Base-by-base conservation (phyloP, 2,888 invertebrate species). In the Erebia aethiops region DNA sequence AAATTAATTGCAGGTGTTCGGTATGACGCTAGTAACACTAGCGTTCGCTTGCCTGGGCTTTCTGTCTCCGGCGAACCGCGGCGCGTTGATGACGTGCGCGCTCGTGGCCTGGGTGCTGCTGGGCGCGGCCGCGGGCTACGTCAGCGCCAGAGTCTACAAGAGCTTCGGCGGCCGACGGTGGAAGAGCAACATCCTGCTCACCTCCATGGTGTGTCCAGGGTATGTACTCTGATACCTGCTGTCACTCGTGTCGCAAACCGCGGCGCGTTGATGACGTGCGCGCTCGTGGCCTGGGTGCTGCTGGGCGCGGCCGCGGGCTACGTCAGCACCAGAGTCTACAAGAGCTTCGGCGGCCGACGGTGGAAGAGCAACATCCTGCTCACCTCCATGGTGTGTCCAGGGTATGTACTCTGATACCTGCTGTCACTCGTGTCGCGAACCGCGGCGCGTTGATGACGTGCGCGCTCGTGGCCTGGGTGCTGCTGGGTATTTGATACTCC, bases 21-120 rank as follows among this genome's bases (percentile, higher is more conserved):
- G 97, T 83, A 99, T 99, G 99, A 96, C 98, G 0, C 94, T 99
- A 66, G 97, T 99, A 67, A 99, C 99, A 0, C 91, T 99, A 71
- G 98, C 98, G 16, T 99, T 99, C 92, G 99, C 99, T n/a, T 99
- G 99, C 87, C 95, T 99, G 76, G 99, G 99, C 69, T 99, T 99
- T 93, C 94, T 99, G 70, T 99, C 99, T 11, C 99, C 99, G 0
- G 99, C 99, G 5, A 99, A 99, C 92, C 96, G 99, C 81, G 99
- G 99, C 10, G 98, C 99, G 0, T 91, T 99, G 73, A 99, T 99
- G 99, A 99, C 99, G 0, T 99, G 99, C 86, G 97, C 98, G 41
- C 96, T 99, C 94, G 98, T 99, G 1, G 95, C 99, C 74, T 99
- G 98, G 93, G 99, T 99, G n/a, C 95, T 99, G 76, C 95, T 99